A percentile compares a stretch with the other conserved stretches of the same genome.
These are phyloP conservation scores for Ormyrus pomaceus DNA, from an alignment of 2,888 invertebrate genomes.

Conservation along the genomic window DNA sequence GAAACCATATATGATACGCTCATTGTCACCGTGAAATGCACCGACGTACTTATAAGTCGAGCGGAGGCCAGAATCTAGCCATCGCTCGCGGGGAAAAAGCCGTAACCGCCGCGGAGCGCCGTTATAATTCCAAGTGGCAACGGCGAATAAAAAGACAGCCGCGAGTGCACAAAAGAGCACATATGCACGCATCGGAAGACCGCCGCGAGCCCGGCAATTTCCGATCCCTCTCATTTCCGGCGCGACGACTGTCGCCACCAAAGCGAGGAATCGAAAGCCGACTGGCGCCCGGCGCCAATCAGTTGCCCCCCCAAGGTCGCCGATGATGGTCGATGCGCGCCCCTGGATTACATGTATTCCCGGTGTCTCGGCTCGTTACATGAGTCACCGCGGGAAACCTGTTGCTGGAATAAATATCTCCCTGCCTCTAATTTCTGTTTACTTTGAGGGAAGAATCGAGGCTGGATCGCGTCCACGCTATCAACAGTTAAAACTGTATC, in stretches of 20 bases:
- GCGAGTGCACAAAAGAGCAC: not conserved
- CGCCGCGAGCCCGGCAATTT: constrained; percentile 21
- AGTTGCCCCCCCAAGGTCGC: constrained; percentile 5
- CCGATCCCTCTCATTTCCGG: constrained; percentile 18
- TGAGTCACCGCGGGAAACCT: too few relatives aligned
- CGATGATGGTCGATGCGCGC: not conserved
- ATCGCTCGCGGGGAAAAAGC: constrained; percentile 8
- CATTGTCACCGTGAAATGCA: not conserved
- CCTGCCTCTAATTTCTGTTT: too few relatives aligned
- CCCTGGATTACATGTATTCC: constrained; percentile 4
- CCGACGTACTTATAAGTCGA: not conserved
- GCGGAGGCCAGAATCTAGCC: not conserved
- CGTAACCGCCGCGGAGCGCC: constrained; percentile 10
- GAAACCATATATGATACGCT: too few relatives aligned
- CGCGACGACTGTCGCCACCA: not conserved
- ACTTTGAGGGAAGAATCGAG: too few relatives aligned
- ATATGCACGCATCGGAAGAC: not conserved
- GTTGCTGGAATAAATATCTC: too few relatives aligned
- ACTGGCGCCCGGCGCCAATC: constrained; percentile 36
- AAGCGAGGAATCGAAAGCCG: not conserved
- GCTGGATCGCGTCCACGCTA: too few relatives aligned
- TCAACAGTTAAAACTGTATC: too few relatives aligned
- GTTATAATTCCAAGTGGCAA: constrained; percentile 30
- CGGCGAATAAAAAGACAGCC: constrained; percentile 9
- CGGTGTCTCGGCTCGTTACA: too few relatives aligned